These are phyloP conservation scores for Vanessa tameamea DNA, from an alignment of 1,140 invertebrate genomes.

Conservation along the genomic window DNA sequence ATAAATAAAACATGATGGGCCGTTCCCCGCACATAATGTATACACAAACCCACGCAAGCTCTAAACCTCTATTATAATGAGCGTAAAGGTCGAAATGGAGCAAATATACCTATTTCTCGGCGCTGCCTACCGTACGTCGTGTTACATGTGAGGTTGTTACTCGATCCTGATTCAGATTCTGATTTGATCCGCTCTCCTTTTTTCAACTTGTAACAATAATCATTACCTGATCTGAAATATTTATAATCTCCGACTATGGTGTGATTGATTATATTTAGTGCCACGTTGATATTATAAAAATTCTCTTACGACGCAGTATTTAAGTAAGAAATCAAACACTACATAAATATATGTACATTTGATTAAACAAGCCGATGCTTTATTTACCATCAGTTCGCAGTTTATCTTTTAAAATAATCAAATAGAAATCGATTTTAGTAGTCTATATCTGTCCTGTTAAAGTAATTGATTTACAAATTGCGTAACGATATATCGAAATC, in stretches of 20 bases:
- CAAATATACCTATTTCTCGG: slow-evolving; percentile 7
- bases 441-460: not conserved
- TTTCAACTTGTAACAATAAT: slow-evolving; percentile 39
- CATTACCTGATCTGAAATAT: slow-evolving; percentile 33
- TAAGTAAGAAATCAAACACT: slow-evolving; percentile 3
- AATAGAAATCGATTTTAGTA: not conserved
- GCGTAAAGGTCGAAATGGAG: slow-evolving; percentile 31
- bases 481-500: slow-evolving; percentile 24
- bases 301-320: not conserved
- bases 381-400: too few species aligned
- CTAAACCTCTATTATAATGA: slow-evolving; percentile 36
- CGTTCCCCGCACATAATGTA: slow-evolving; percentile 73
- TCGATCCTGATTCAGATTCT: slow-evolving; percentile 68
- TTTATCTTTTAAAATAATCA: not conserved
- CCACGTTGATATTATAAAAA: slow-evolving; percentile 1
- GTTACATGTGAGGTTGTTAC: slow-evolving; percentile 62
- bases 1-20: slow-evolving; percentile 81
- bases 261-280: slow-evolving; percentile 15
- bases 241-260: slow-evolving; percentile 34
- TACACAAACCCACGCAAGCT: slow-evolving; percentile 42
- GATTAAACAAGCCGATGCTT: too few species aligned
- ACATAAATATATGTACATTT: not conserved
- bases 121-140: slow-evolving; percentile 38
- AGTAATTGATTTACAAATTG: slow-evolving; percentile 24
- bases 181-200: slow-evolving; percentile 59